Conservation (phyloP, 2,888 invertebrate species). For the Pilophorus perplexus region DNA sequence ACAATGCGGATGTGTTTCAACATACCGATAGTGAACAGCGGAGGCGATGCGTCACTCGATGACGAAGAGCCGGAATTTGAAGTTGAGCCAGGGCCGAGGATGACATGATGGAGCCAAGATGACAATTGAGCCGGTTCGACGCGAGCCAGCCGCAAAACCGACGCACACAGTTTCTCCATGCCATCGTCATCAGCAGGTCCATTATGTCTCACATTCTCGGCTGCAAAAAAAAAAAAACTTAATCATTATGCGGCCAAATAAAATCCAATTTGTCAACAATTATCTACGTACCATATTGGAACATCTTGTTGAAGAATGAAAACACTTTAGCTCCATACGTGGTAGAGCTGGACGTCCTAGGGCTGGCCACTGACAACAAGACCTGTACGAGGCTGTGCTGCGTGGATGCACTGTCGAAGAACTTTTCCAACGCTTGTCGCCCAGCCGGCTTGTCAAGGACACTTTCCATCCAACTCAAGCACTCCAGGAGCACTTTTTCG, state of each 20-base stretch:
- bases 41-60: conserved; percentile 38
- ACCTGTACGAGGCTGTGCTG: conserved; percentile 72
- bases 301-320: conserved; percentile 74
- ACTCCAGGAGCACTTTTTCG: conserved; percentile 63
- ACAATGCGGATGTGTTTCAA: background rate
- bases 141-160: conserved; percentile 64
- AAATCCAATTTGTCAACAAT: too few relatives aligned
- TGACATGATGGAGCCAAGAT: conserved; percentile 64
- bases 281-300: conserved; percentile 56
- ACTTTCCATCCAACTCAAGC: conserved; percentile 82
- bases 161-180: conserved; percentile 65
- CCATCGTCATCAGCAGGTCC: conserved; percentile 58
- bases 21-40: conserved; percentile 43
- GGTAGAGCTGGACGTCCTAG: conserved; percentile 60
- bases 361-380: conserved; percentile 75
- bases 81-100: conserved; percentile 57
- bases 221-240: conserved; percentile 50
- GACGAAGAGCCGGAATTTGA: conserved; percentile 28
- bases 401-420: conserved; percentile 64
- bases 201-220: conserved; percentile 56
- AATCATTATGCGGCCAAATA: background rate
- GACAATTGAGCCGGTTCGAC: conserved; percentile 65
- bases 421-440: conserved; percentile 75
- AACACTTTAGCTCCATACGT: conserved; percentile 75
- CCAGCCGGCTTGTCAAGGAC: conserved; percentile 80